Base-by-base conservation (phyloP, 2,113 vertebrate species). In the Tamias sibiricus region DNA sequence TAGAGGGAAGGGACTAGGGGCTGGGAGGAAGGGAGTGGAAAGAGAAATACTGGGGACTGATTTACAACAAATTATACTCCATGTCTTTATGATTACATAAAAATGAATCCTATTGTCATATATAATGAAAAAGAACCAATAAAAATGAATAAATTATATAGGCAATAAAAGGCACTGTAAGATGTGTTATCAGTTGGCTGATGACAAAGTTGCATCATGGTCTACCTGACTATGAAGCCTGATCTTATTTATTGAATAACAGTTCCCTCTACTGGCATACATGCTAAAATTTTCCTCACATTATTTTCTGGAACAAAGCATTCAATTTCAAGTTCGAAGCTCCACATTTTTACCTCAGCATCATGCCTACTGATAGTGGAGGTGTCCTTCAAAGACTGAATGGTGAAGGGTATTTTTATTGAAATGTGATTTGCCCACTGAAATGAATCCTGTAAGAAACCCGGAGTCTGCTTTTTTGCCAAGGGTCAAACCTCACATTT, bases 261-360 rank as follows among this genome's bases (percentile, higher is more conserved):
- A 96, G 72, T 94, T 92, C 96, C 91, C 90, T 52, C 89, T 97
- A 88, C 93, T 93, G 93, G 86, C 14, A 69, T 17, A 69, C n/a
- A 82, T 82, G 77, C 14, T 94, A 76, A 96, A 96, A 93, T 96
- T 90, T 24, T 26, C 87, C 30, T 47, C 47, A 52, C 2, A 26
- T 87, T 86, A 20, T 47, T 52, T 87, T 68, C 66, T 20, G 59
- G 3, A 89, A 64, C 10, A 92, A 85, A 97, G 66, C 11, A 68
- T 37, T 82, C 24, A 10, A 44, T 44, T 87, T 40, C 9, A 85
- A 88, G 47, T 82, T 94, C 52, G 93, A 90, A 97, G 20, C 54
- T 76, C n/a, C 28, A 8, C 24, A 40, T 57, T 92, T 95, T 90
- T 42, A 79, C 19, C 2, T 54, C 26, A 59, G 24, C 52, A 11